Percentiles rank a stretch among this genome's conserved stretches.
phyloP scores from a whole-genome alignment of 2,113 vertebrate species.

The Noturus placidus region DNA sequence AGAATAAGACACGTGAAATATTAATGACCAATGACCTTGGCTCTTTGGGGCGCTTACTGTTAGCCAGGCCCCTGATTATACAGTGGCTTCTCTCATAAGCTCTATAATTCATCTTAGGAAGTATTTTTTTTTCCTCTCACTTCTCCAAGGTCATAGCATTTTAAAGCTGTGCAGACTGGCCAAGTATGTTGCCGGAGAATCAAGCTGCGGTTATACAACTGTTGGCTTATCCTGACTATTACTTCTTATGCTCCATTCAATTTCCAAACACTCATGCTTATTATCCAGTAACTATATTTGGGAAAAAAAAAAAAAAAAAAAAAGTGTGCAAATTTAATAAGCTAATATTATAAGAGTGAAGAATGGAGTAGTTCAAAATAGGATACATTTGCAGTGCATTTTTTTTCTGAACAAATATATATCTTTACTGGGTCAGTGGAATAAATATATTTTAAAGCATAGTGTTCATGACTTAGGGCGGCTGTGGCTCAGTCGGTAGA shows the following conservation, averaged over 20 bases:
- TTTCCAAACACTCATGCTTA: neutral
- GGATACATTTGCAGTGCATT: neutral
- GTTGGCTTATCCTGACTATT: constrained; percentile 9
- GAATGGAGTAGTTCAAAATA: neutral
- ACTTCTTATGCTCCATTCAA: neutral
- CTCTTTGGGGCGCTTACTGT: constrained; percentile 44
- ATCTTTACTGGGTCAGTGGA: neutral
- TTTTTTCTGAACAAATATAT: neutral
- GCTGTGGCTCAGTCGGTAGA: too few relatives aligned
- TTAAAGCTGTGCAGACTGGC: constrained; percentile 15
- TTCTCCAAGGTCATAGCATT: constrained; percentile 18
- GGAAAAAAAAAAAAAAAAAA: neutral
- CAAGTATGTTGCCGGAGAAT: constrained; percentile 9
- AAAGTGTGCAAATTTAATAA: neutral
- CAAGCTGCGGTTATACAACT: neutral
- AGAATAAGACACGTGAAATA: constrained; percentile 42
- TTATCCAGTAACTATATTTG: neutral
- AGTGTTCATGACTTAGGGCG: neutral
- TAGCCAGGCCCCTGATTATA: constrained; percentile 41
- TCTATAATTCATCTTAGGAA: constrained; percentile 53
- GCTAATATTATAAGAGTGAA: neutral
- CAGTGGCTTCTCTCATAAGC: constrained; percentile 38
- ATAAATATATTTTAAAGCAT: neutral
- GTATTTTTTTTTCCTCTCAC: constrained; percentile 12
- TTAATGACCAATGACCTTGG: constrained; percentile 43